These are phyloP conservation scores for Apogon talboti DNA, from an alignment of 2,797 vertebrate genomes.

Conservation along the genomic window DNA sequence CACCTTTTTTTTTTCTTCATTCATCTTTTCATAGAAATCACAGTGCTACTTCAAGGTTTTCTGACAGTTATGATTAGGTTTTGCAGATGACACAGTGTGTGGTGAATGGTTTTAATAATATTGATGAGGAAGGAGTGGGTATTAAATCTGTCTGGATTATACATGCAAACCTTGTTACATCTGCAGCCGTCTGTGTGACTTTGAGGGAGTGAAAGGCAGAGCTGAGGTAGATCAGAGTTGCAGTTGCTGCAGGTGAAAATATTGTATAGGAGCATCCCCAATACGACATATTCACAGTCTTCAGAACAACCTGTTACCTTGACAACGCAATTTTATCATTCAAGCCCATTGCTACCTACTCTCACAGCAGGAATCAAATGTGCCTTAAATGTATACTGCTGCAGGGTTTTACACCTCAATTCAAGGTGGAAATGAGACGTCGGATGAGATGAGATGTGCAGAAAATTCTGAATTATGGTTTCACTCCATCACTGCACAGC, in stretches of 20 bases:
- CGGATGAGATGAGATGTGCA: constrained; percentile 37
- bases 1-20: constrained; percentile 69
- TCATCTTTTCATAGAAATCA: constrained; percentile 73
- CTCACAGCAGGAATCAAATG: constrained; percentile 78
- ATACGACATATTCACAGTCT: constrained; percentile 79
- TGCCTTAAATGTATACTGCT: constrained; percentile 72
- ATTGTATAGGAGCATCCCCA: constrained; percentile 74
- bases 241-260: constrained; percentile 65
- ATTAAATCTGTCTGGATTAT: constrained; percentile 71
- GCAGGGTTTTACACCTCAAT: constrained; percentile 64
- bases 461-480: constrained; percentile 36
- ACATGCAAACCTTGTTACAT: constrained; percentile 57
- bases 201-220: constrained; percentile 46
- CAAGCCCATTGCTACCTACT: constrained; percentile 85
- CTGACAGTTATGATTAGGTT: constrained; percentile 57
- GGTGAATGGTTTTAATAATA: constrained; percentile 51
- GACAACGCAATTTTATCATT: constrained; percentile 88
- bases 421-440: constrained; percentile 51
- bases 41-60: constrained; percentile 64
- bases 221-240: constrained; percentile 35
- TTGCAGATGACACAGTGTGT: constrained; percentile 59
- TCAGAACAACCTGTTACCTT: constrained; percentile 87
- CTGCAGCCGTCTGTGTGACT: constrained; percentile 53
- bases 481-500: constrained; percentile 22
- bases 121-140: constrained; percentile 56